A percentile compares a stretch with the other conserved stretches of the same genome.
Conservation (phyloP, 2,113 vertebrate species). For the Micromys minutus region DNA sequence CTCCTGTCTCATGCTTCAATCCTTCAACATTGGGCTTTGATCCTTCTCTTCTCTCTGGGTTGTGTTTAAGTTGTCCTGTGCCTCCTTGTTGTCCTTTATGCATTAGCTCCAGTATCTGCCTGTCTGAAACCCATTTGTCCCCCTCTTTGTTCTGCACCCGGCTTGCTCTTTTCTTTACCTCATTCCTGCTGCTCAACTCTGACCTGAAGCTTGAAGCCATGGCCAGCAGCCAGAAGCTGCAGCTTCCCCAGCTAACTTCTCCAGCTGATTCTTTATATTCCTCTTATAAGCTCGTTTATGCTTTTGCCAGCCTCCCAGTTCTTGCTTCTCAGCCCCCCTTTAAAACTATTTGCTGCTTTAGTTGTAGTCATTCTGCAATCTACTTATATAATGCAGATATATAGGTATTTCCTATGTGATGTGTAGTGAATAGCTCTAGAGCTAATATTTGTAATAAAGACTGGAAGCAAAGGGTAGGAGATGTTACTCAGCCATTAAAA, state of each 20-base stretch:
- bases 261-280: neutral
- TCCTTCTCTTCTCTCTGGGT: neutral
- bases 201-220: neutral
- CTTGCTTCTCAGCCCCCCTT: neutral
- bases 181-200: neutral
- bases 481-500: neutral
- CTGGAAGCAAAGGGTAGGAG: neutral
- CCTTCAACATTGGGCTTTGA: neutral
- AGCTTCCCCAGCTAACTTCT: neutral
- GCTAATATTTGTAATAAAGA: neutral
- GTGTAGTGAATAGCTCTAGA: neutral
- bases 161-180: neutral
- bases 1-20: neutral
- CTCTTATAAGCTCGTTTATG: neutral
- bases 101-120: neutral
- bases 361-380: neutral
- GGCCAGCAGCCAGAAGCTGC: neutral
- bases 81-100: neutral
- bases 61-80: neutral
- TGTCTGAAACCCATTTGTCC: neutral
- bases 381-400: neutral
- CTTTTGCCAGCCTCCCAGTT: neutral
- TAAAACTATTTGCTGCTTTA: neutral
- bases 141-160: neutral
- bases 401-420: neutral